Evolutionary conservation across 2,113 vertebrate genomes (phyloP), one percentile per base, ranked within the genome.

Genomic region (Oncorhynchus nerka): DNA sequence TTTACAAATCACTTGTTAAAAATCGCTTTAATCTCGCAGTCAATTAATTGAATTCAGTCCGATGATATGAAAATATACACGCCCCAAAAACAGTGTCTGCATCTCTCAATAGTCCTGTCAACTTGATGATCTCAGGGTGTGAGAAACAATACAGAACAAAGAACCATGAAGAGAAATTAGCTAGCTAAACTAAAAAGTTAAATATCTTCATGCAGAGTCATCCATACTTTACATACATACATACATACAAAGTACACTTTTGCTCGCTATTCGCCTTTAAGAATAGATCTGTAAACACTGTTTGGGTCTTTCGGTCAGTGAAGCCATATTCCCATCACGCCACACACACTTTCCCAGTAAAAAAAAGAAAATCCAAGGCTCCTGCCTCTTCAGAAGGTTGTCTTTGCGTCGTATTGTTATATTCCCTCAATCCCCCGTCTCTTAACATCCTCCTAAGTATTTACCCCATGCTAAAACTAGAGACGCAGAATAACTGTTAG

Each of bases 241-340:
- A 94, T 92, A 90, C 87, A 85, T 92, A 93, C 86, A 94, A 93
- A 94, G 92, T 88, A 92, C 88, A 90, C 83, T 86, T 69, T 80
- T 85, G 79, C 66, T 72, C 3, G 51, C 76, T 77, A 83, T 61
- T 78, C 68, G 76, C 70, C 79, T 80, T 88, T 78, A 87, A 89
- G 81, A 89, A 91, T 89, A 85, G 39, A 88, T 84, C 88, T 92
- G 90, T 92, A 92, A 93, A 93, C 92, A 92, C 89, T 89, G 88
- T 77, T 86, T 86, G 79, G 71, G 81, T 89, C 89, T 89, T 86
- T 90, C 83, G 48, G 64, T 67, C 83, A n/a, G 61, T 82, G 71
- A 55, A 69, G 85, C 75, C 77, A 74, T 61, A 24, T 78, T 75
- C 77, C 69, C 76, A 82, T 83, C 88, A 80, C 85, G 80, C 68